These are phyloP conservation scores for Lamellibrachia luymesi DNA, from an alignment of 1,140 invertebrate species.

Conservation along the genomic window DNA sequence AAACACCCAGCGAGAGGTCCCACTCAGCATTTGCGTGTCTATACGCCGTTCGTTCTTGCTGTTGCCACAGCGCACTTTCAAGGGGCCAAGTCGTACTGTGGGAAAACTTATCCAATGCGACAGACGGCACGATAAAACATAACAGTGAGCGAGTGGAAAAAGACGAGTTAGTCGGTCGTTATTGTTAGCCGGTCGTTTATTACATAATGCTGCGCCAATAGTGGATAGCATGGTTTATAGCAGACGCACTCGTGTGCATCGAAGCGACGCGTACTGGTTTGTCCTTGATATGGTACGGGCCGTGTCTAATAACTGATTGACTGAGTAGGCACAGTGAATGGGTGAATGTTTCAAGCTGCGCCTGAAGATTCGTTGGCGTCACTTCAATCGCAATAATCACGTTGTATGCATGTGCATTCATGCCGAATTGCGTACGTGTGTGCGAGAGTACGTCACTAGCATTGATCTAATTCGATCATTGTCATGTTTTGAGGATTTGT, in stretches of 20 bases:
- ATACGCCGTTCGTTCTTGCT: not conserved
- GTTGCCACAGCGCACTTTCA: not conserved
- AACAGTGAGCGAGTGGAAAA: not conserved
- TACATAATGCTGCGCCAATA: not conserved
- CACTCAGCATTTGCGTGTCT: not conserved
- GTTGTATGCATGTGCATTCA: no score
- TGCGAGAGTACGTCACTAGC: not conserved
- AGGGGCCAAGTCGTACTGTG: not conserved
- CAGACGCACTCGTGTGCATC: not conserved
- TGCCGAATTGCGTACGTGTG: no score
- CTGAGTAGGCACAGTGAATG: not conserved
- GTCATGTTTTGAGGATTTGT: not conserved
- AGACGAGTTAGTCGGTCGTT: not conserved
- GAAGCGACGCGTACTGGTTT: not conserved
- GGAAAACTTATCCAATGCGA: not conserved
- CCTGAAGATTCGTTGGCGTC: not conserved
- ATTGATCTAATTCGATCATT: not conserved
- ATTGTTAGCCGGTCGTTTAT: not conserved
- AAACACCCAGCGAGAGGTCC: not conserved
- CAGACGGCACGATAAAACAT: not conserved
- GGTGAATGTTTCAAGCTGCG: not conserved
- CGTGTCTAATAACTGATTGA: not conserved
- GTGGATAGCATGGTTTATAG: not conserved
- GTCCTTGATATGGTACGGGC: not conserved
- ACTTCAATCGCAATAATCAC: not conserved